Evolutionary conservation across 2,113 vertebrate species (phyloP), one percentile per base, ranked within the genome.

Genomic region (Vanacampus margaritifer): DNA sequence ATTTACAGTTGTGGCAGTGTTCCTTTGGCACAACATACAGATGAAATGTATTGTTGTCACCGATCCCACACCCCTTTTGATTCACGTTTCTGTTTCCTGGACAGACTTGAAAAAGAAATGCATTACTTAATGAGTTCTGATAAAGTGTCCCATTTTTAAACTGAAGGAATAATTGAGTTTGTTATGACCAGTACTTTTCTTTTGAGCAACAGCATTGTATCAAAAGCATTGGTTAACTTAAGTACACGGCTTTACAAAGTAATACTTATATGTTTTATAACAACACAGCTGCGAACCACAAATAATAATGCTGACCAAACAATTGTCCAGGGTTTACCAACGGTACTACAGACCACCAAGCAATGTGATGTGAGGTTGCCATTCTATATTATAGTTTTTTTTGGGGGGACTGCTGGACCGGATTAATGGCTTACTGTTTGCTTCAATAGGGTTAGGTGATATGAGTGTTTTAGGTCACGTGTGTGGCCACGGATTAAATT

Each of bases 1-100:
- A 65, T 78, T 78, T 60, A 71, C 64, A 76, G 69, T 78, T 67
- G 79, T 65, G 78, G 75, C 63, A 69, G 64, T 65, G 71, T 72
- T 68, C 68, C 72, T 79, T 60, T 57, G 68, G 39, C 60, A 9
- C 37, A 14, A 23, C 36, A 28, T 6, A 61, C 36, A 43, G 13
- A 62, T 26, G 35, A 24, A 43, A 62, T 43, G 39, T 41, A 26
- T 43, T 39, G n/a, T 61, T 23, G 21, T 61, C 58, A 13, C 9
- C 37, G 37, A 8, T 12, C 10, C n/a, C 37, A n/a, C 59, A 23
- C 36, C n/a, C 36, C 21, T 13, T 39, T 46, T 14, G n/a, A 61
- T 60, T 12, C 58, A 60, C 35, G 11, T 16, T 16, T 32, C 54
- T 19, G 54, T 23, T 10, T 37, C 26, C 54, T 32, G 26, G 14